These are phyloP conservation scores for Caenorhabditis drosophilae DNA, from an alignment of 2,888 invertebrate species.

Conservation along the genomic window DNA sequence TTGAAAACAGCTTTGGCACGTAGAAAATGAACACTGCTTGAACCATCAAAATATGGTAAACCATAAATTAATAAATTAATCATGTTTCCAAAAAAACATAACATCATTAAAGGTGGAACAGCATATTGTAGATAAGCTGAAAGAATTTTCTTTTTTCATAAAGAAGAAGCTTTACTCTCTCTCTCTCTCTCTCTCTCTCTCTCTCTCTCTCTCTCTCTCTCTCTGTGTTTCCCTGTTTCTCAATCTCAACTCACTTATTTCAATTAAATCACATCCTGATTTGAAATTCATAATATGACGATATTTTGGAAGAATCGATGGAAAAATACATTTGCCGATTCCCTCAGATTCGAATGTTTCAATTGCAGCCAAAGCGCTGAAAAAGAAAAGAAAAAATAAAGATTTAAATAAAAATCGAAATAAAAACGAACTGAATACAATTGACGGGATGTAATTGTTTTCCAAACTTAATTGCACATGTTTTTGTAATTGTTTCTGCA, in stretches of 20 bases:
- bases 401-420: not conserved
- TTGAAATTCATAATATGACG: slow-evolving; percentile 38
- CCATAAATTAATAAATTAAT: slow-evolving; percentile 63
- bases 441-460: slow-evolving; percentile 21
- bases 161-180: too few species aligned
- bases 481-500: slow-evolving; percentile 6
- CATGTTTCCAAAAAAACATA: slow-evolving; percentile 62
- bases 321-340: slow-evolving; percentile 14
- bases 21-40: slow-evolving; percentile 60
- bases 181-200: too few species aligned
- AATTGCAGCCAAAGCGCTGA: slow-evolving; percentile 19
- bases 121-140: slow-evolving; percentile 50
- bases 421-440: slow-evolving; percentile 23
- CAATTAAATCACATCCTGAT: slow-evolving; percentile 38
- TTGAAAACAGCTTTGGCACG: slow-evolving; percentile 61
- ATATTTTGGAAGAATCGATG: slow-evolving; percentile 17
- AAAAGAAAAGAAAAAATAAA: not conserved
- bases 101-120: slow-evolving; percentile 56
- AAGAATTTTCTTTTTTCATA: not conserved
- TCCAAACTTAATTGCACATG: slow-evolving; percentile 18
- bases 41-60: slow-evolving; percentile 63
- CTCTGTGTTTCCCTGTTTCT: not conserved
- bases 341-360: slow-evolving; percentile 10
- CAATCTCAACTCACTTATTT: slow-evolving; percentile 26
- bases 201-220: too few species aligned